A percentile compares a stretch with the other conserved stretches of the same genome.
Evolutionary conservation across 1,140 invertebrate genomes (phyloP).

Genomic region (Drosophila lacertosa): DNA sequence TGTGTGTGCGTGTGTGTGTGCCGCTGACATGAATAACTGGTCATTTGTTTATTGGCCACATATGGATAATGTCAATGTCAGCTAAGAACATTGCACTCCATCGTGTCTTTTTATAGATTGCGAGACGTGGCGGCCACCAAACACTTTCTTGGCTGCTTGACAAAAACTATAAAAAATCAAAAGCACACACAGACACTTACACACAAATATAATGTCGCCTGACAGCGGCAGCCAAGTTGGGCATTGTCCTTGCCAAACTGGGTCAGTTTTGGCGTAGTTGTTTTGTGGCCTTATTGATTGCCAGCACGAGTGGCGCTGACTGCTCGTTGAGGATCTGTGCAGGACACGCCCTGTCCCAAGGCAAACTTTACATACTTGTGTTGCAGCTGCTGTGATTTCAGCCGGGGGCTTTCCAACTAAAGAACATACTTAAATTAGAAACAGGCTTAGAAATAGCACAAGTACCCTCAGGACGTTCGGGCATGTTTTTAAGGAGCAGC

Average conservation of each 20-base stretch:
- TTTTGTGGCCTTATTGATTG: constrained; percentile 63
- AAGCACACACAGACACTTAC: neutral
- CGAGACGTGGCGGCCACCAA: neutral
- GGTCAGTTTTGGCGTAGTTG: constrained; percentile 71
- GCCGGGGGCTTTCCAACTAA: constrained; percentile 1
- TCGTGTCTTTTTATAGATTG: constrained; percentile 1
- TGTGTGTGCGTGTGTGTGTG: constrained; percentile 7
- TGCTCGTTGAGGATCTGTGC: constrained; percentile 25
- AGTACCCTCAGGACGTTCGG: constrained; percentile 2
- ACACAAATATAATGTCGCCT: constrained; percentile 39
- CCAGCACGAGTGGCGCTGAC: constrained; percentile 33
- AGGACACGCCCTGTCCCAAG: constrained; percentile 16
- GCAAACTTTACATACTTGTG: constrained; percentile 20
- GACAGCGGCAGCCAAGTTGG: constrained; percentile 56
- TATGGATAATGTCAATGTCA: constrained; percentile 36
- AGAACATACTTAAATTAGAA: constrained; percentile 16
- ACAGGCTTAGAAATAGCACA: constrained; percentile 11
- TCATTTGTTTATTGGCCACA: constrained; percentile 34
- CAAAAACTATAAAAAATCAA: constrained; percentile 12
- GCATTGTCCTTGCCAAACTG: constrained; percentile 58
- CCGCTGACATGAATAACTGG: constrained; percentile 28
- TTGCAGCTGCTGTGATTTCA: constrained; percentile 27
- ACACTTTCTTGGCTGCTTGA: constrained; percentile 28
- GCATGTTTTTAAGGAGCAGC: neutral
- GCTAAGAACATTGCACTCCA: constrained; percentile 9